Evolutionary conservation across 2,888 invertebrate genomes (phyloP).

Genomic region (Synanthedon formicaeformis): DNA sequence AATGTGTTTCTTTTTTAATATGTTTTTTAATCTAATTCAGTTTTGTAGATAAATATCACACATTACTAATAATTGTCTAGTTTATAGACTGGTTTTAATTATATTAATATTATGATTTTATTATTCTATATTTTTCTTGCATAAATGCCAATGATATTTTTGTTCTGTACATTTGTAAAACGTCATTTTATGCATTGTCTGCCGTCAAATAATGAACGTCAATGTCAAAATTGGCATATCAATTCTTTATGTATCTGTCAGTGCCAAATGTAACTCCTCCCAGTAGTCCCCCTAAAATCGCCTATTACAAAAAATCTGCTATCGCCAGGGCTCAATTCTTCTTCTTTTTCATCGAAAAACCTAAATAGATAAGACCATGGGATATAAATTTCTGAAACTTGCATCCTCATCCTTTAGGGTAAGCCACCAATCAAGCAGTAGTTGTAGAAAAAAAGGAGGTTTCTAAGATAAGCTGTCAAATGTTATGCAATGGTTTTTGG

Average conservation of each 20-base stretch:
- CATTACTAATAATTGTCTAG: background rate
- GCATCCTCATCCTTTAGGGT: conserved; percentile 53
- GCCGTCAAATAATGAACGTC: too few species aligned
- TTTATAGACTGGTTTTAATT: background rate
- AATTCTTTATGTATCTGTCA: too few species aligned
- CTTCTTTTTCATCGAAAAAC: conserved; percentile 9
- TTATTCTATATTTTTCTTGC: too few species aligned
- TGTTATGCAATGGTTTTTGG: conserved; percentile 33
- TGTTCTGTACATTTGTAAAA: too few species aligned
- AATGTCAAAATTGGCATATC: too few species aligned
- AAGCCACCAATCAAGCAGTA: conserved; percentile 17
- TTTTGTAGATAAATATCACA: background rate
- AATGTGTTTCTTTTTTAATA: conserved; percentile 4
- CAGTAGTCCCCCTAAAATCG: too few species aligned
- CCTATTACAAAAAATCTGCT: conserved; percentile 1
- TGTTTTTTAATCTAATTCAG: background rate
- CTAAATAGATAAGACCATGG: conserved; percentile 27
- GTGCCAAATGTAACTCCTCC: too few species aligned
- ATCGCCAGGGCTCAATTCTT: conserved; percentile 35
- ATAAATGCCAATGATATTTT: too few species aligned
- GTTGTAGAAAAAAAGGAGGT: background rate
- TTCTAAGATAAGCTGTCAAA: conserved; percentile 17
- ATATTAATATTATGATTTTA: too few species aligned
- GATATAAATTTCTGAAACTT: conserved; percentile 54
- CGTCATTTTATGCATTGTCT: too few species aligned